Percentiles rank a stretch among this genome's conserved stretches.
Conservation (phyloP, 1,140 invertebrate genomes). For the Lepidurus packardi region DNA sequence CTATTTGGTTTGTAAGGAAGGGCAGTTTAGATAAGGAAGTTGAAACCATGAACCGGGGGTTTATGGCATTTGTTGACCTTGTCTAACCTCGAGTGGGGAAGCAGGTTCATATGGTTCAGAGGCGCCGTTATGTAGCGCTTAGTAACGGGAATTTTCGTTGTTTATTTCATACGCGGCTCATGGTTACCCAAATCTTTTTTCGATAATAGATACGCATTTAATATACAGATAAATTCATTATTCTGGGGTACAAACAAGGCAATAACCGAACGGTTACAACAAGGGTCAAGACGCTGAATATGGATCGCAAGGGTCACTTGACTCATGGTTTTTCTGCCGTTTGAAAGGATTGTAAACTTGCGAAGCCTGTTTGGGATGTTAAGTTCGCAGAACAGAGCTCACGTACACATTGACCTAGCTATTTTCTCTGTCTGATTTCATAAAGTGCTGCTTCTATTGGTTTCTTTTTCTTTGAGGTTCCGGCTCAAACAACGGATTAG, state of each 20-base stretch:
- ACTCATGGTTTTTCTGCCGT: neutral
- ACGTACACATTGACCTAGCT: neutral
- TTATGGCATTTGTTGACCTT: neutral
- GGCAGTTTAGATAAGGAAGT: slow-evolving; percentile 3
- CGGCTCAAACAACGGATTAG: too few relatives aligned
- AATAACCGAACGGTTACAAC: neutral
- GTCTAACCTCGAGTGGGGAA: neutral
- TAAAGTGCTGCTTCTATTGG: too few relatives aligned
- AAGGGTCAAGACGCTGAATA: neutral
- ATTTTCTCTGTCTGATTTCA: neutral
- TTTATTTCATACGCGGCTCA: neutral
- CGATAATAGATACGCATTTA: too few relatives aligned
- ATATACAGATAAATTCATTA: too few relatives aligned
- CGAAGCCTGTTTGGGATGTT: neutral
- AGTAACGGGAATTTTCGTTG: neutral
- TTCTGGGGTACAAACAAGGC: too few relatives aligned
- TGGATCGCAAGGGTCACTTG: neutral
- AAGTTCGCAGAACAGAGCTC: slow-evolving; percentile 5
- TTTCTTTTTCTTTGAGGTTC: too few relatives aligned
- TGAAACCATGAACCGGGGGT: neutral
- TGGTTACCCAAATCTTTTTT: too few relatives aligned
- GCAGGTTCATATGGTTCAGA: neutral
- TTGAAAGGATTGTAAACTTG: neutral
- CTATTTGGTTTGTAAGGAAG: neutral
- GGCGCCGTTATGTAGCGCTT: neutral